Evolutionary conservation across 2,113 vertebrate species (phyloP).

Genomic region (Puntigrus tetrazona): DNA sequence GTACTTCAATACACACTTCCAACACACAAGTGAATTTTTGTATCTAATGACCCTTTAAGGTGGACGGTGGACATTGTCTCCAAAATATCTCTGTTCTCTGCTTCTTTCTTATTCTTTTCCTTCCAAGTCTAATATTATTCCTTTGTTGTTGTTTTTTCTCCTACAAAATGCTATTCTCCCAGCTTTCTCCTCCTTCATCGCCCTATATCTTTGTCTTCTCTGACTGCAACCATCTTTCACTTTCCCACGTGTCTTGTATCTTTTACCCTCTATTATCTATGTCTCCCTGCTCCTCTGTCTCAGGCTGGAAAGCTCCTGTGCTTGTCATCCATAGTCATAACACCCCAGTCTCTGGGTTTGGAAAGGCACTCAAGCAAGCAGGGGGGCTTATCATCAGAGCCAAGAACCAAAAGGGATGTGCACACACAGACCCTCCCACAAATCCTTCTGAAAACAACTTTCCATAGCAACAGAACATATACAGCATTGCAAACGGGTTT

Average conservation of each 20-base stretch:
- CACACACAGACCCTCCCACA: slow-evolving; percentile 18
- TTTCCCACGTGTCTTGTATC: neutral
- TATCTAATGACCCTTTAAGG: too few species aligned
- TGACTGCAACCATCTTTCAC: neutral
- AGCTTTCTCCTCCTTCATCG: neutral
- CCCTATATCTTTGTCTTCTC: neutral
- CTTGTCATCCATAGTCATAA: slow-evolving; percentile 33
- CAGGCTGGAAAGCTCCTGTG: neutral
- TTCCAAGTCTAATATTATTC: neutral
- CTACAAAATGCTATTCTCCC: neutral
- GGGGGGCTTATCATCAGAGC: slow-evolving; percentile 33
- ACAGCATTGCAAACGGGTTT: neutral
- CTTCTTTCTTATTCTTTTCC: neutral
- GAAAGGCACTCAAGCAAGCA: slow-evolving; percentile 39
- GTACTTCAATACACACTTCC: too few species aligned
- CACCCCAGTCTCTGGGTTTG: slow-evolving; percentile 23
- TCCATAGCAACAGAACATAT: neutral
- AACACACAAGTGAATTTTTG: too few species aligned
- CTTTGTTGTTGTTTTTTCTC: neutral
- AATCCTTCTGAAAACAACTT: slow-evolving; percentile 10
- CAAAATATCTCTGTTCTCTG: neutral
- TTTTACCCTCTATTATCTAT: neutral
- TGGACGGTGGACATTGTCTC: too few species aligned
- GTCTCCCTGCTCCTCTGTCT: neutral
- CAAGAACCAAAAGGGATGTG: slow-evolving; percentile 28